These are phyloP conservation scores for Pseudorhiza aurosa DNA, from an alignment of 30 jellyfish, hydroid and myxozoan genomes.

Conservation along the genomic window DNA sequence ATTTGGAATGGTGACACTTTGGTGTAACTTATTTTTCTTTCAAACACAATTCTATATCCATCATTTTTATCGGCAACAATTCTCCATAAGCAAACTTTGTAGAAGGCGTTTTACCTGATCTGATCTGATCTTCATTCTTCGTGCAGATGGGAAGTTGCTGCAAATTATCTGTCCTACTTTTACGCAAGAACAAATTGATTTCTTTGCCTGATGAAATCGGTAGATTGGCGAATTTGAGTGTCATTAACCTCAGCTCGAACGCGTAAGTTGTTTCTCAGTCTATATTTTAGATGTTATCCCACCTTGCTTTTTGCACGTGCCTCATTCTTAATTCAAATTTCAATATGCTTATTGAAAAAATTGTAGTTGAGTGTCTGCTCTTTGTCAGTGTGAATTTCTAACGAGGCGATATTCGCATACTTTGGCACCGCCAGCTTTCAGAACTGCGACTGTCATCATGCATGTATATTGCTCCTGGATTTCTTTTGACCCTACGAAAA, in stretches of 20 bases:
- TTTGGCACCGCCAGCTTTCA: not conserved
- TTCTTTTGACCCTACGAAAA: too few species aligned
- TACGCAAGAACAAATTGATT: conserved; percentile 81
- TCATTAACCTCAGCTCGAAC: conserved; percentile 88
- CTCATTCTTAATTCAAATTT: too few species aligned
- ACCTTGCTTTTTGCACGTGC: too few species aligned
- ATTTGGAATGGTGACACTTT: too few species aligned
- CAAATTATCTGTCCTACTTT: conserved; percentile 71
- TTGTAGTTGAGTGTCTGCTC: too few species aligned
- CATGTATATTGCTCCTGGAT: not conserved
- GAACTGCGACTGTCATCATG: too few species aligned
- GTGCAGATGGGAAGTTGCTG: conserved; percentile 91
- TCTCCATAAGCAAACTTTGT: not conserved
- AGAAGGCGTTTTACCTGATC: not conserved
- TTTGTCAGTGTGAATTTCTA: too few species aligned
- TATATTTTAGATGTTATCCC: too few species aligned
- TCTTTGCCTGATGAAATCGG: conserved; percentile 94
- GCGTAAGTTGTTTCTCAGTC: conserved; percentile 58
- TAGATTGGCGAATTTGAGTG: conserved; percentile 84
- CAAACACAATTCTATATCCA: too few species aligned
- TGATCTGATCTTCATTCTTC: not conserved
- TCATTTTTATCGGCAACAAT: too few species aligned
- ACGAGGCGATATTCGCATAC: not conserved
- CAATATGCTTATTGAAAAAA: too few species aligned
- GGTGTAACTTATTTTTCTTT: too few species aligned